phyloP scores from a whole-genome alignment of 2,113 vertebrate genomes.

The Sterrhoptilus dennistouni region DNA sequence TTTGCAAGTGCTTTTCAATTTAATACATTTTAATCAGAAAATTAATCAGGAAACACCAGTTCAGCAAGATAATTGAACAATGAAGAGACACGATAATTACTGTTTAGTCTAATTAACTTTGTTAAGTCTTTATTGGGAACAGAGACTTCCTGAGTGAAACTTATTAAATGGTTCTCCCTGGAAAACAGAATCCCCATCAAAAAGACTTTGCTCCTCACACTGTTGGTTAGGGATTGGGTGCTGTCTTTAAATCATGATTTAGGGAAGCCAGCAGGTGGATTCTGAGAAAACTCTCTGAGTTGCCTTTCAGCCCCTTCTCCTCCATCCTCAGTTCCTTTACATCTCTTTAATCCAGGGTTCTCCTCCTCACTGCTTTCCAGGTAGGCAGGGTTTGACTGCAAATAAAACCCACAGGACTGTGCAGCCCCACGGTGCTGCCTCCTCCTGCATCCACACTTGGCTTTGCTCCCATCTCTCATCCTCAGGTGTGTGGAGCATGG shows the following conservation, averaged over 20 bases:
- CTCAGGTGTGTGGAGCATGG: neutral
- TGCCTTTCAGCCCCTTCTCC: neutral
- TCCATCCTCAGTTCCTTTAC: neutral
- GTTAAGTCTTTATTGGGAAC: constrained; percentile 82
- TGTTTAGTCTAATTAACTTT: constrained; percentile 84
- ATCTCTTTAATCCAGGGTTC: neutral
- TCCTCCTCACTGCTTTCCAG: neutral
- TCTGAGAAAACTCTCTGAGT: neutral
- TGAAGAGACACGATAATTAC: constrained; percentile 80
- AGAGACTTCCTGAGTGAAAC: constrained; percentile 78
- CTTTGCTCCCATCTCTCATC: neutral
- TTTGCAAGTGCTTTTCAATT: constrained; percentile 66
- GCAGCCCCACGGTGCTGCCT: neutral
- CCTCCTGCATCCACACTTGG: fast-evolving
- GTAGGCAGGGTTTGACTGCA: neutral
- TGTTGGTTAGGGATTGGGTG: neutral
- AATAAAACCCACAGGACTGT: fast-evolving
- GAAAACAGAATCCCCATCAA: constrained; percentile 67
- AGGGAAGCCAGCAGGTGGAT: neutral
- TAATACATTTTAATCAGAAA: constrained; percentile 82
- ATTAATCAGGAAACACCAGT: constrained; percentile 84
- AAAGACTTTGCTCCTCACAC: constrained; percentile 3
- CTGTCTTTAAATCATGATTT: neutral
- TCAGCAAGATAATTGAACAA: constrained; percentile 83
- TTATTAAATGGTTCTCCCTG: constrained; percentile 70